A percentile compares a stretch with the other conserved stretches of the same genome.
These are phyloP conservation scores for Eretmocerus hayati DNA, from an alignment of 2,888 invertebrate genomes.

Conservation along the genomic window DNA sequence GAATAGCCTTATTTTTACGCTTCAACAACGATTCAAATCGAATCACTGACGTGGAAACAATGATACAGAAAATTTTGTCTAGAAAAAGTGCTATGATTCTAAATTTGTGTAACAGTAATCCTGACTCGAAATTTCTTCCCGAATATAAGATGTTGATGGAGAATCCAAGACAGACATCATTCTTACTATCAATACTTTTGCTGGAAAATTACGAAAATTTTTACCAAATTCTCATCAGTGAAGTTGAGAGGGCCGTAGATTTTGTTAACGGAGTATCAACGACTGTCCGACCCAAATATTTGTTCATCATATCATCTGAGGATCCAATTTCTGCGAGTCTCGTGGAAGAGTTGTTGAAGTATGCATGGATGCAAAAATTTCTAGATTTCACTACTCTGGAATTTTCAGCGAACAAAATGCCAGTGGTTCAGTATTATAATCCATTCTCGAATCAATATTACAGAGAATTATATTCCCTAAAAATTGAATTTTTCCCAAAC, in stretches of 20 bases:
- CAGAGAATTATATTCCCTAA: neutral
- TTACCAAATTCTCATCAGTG: neutral
- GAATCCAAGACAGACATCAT: neutral
- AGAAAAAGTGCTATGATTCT: too few species aligned
- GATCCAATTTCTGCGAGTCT: neutral
- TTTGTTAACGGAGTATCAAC: neutral
- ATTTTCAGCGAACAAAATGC: neutral
- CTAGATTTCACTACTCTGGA: conserved; percentile 13
- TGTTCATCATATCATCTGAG: neutral
- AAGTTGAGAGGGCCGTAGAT: neutral
- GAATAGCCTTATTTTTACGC: too few species aligned
- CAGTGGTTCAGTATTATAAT: conserved; percentile 12
- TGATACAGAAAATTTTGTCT: too few species aligned
- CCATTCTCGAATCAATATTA: conserved; percentile 9
- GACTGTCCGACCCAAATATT: neutral
- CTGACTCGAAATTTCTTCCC: too few species aligned
- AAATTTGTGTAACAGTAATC: too few species aligned
- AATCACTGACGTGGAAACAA: too few species aligned
- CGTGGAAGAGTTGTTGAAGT: neutral
- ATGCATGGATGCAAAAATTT: conserved; percentile 1
- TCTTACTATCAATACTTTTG: neutral
- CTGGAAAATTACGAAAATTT: too few species aligned
- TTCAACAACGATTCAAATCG: too few species aligned
- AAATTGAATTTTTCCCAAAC: conserved; percentile 23
- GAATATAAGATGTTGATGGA: too few species aligned